Conservation (phyloP, 2,797 vertebrate genomes). For the Garrulus glandarius region DNA sequence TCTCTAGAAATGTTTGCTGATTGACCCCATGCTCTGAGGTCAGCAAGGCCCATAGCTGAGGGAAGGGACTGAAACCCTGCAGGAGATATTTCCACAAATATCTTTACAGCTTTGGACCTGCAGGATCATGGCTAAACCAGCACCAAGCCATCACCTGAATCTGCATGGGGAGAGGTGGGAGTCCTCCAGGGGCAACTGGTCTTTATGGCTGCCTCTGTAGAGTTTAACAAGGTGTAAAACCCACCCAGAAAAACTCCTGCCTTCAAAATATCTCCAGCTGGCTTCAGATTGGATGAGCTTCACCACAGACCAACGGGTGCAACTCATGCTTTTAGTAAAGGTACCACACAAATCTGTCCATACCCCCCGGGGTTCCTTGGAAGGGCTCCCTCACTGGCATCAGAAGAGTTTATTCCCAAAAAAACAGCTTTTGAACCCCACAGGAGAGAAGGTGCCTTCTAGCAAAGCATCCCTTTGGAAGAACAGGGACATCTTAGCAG, state of each 20-base stretch:
- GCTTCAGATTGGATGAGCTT: neutral
- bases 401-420: neutral
- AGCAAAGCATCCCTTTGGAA: neutral
- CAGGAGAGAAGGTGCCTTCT: neutral
- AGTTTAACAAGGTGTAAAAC: neutral
- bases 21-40: neutral
- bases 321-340: fast-evolving
- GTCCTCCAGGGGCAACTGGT: neutral
- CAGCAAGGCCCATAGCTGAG: neutral
- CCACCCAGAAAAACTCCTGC: neutral
- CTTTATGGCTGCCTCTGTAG: neutral
- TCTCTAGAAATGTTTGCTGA: neutral
- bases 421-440: neutral
- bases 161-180: neutral
- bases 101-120: neutral
- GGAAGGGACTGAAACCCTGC: neutral
- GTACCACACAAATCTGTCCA: neutral
- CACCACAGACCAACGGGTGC: fast-evolving
- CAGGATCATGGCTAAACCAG: neutral
- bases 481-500: fast-evolving
- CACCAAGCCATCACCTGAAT: fast-evolving
- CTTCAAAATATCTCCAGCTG: neutral
- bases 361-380: neutral
- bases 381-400: neutral
- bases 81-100: conserved; percentile 1